A percentile compares a stretch with the other conserved stretches of the same genome.
phyloP scores from a whole-genome alignment of 1,140 invertebrate species.

The Meloidogyne floridensis region DNA sequence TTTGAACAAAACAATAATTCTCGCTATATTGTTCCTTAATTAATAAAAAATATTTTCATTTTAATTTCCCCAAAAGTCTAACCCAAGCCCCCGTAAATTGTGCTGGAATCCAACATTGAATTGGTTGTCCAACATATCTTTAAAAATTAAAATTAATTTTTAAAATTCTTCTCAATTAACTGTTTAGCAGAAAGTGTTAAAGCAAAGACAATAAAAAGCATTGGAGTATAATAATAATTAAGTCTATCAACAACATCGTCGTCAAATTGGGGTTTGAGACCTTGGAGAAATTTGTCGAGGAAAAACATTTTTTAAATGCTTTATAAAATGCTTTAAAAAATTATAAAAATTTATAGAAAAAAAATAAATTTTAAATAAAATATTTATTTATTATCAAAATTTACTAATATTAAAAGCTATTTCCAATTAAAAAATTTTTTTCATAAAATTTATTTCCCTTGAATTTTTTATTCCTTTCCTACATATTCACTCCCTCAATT shows the following conservation, averaged over 20 bases:
- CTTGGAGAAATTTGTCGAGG: conserved; percentile 64
- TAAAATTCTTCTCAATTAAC: conserved; percentile 35
- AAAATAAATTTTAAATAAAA: conserved; percentile 56
- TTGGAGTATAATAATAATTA: conserved; percentile 67
- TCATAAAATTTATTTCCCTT: no score
- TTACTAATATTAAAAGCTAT: no score
- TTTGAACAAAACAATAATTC: conserved; percentile 66
- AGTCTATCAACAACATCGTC: conserved; percentile 70
- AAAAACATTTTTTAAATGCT: conserved; percentile 54
- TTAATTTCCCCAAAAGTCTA: not conserved
- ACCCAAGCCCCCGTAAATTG: conserved; percentile 60
- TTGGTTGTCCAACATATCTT: conserved; percentile 63
- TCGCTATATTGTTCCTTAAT: conserved; percentile 63
- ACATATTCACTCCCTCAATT: no score
- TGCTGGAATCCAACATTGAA: conserved; percentile 65
- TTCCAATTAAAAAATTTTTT: no score
- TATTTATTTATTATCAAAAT: not conserved
- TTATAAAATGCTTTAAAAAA: not conserved
- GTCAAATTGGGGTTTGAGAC: conserved; percentile 67
- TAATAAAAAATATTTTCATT: not conserved
- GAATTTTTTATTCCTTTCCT: not conserved
- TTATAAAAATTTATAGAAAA: not conserved
- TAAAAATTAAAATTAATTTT: conserved; percentile 9
- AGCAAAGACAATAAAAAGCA: conserved; percentile 66
- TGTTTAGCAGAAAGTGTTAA: conserved; percentile 63